Evolutionary conservation across 2,113 vertebrate species (phyloP), one percentile per base, ranked within the genome.

Genomic region (Gnathonemus longibarbis): DNA sequence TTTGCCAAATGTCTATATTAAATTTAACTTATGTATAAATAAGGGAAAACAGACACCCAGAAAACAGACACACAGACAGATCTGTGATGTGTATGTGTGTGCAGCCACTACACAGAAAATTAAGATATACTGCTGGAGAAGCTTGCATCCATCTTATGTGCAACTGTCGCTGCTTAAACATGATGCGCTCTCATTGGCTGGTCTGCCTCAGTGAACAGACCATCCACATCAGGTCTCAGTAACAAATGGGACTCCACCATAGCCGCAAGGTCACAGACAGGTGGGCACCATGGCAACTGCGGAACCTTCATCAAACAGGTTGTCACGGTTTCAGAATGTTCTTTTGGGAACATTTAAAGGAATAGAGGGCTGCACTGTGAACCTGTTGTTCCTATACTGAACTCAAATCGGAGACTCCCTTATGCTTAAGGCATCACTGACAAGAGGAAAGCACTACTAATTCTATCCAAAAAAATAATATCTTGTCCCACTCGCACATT

Each of bases 161-260:
- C 77, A 31, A 56, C 90, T 90, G 56, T 85, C 85, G 70, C 66
- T 85, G 56, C 88, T 87, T 70, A 84, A 91, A 24, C 84, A 90
- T 2, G 13, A 50, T 85, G 89, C 27, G 1, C 80, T 89, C 35
- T 83, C 87, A 88, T 90, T 92, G 91, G 89, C 77, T 74, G 46
- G 77, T 45, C 70, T n/a, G 88, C 84, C 86, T 70, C 80, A 85
- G 88, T 46, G 90, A 89, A 42, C 91, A 89, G 90, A 90, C 62
- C 87, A 91, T 91, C 91, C 91, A 87, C 80, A 88, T 89, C 91
- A 84, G 91, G 88, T 85, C 91, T 92, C 90, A 91, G 92, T 90
- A 85, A 91, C 91, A 93, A 95, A 95, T 95, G 93, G 85, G 94
- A 93, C 94, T 95, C 91, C 88, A 45, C 45, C 90, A 80, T 91